Conservation (phyloP, 2,888 invertebrate species). For the Melanophora roralis region DNA sequence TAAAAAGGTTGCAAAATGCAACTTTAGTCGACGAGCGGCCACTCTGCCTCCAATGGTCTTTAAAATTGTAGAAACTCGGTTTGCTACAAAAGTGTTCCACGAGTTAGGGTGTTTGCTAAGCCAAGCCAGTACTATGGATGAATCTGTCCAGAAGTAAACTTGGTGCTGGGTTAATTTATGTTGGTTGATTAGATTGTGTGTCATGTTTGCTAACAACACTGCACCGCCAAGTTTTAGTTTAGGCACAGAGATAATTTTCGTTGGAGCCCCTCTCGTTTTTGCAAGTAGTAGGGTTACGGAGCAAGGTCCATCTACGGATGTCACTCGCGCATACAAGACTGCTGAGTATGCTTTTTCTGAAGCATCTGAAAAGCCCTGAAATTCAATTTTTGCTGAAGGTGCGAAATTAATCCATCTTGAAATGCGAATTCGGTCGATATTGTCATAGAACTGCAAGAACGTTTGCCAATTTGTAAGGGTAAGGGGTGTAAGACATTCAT, state of each 20-base stretch:
- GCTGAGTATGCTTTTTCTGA: slow-evolving; percentile 1
- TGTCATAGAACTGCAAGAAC: neutral
- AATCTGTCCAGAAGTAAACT: slow-evolving; percentile 9
- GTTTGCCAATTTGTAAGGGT: neutral
- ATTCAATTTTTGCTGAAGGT: neutral
- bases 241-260: neutral
- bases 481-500: slow-evolving; percentile 6
- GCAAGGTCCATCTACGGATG: neutral
- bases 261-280: neutral
- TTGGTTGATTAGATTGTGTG: neutral
- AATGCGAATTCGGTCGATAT: neutral
- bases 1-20: no score
- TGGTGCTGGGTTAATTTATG: neutral
- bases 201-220: neutral
- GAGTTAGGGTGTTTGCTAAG: neutral
- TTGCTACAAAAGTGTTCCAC: slow-evolving; percentile 6
- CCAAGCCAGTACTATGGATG: neutral
- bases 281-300: neutral
- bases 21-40: no score
- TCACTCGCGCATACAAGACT: neutral
- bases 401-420: neutral
- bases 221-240: slow-evolving; percentile 3
- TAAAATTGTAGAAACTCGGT: neutral
- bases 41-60: no score
- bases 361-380: slow-evolving; percentile 9